A percentile compares a stretch with the other conserved stretches of the same genome.
These are phyloP conservation scores for Cyrtorhinus lividipennis DNA, from an alignment of 1,140 invertebrate species.

Conservation along the genomic window DNA sequence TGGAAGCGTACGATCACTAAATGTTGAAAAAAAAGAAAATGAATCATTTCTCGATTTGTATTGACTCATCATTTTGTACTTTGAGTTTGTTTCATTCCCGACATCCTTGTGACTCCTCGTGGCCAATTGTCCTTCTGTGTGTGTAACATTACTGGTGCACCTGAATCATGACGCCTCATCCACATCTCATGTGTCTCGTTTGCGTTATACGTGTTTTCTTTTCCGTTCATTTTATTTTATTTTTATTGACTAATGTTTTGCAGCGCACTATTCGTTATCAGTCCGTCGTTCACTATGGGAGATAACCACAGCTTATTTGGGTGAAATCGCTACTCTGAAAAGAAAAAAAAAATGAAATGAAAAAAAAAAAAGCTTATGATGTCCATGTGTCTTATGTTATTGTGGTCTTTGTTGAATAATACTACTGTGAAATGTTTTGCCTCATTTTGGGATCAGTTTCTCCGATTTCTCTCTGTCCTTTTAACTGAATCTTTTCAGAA, in stretches of 20 bases:
- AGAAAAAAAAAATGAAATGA: no score
- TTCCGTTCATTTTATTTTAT: neutral
- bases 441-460: neutral
- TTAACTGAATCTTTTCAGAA: no score
- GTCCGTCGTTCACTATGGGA: neutral
- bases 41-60: no score
- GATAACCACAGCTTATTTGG: conserved; percentile 12
- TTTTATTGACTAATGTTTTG: conserved; percentile 9
- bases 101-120: neutral
- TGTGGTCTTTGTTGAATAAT: neutral
- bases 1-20: no score
- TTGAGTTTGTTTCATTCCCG: conserved; percentile 2
- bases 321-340: neutral
- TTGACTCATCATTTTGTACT: no score
- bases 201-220: neutral
- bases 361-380: neutral
- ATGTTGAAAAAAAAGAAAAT: no score
- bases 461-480: neutral
- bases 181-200: neutral
- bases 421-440: neutral
- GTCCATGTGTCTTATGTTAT: neutral
- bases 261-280: conserved; percentile 2
- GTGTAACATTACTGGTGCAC: conserved; percentile 9
- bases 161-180: conserved; percentile 2
- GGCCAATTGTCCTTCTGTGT: neutral